Conservation (phyloP, 2,113 vertebrate genomes). For the Apteryx owenii region DNA sequence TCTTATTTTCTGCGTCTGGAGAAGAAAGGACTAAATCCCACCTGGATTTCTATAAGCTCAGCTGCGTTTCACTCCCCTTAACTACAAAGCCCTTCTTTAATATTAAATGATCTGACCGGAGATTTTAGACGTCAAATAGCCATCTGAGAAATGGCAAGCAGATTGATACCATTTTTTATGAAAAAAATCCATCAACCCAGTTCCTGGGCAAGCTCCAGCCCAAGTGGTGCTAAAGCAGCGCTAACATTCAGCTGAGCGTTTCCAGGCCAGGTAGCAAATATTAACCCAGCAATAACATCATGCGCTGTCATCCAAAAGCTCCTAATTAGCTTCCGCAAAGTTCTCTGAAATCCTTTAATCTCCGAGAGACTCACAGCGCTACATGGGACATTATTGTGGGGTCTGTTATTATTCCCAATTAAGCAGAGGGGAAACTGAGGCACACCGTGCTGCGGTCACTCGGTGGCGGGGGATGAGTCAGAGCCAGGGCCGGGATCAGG, state of each 20-base stretch:
- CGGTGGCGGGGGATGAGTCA: background rate
- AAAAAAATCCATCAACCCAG: background rate
- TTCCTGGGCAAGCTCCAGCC: background rate
- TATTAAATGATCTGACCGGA: background rate
- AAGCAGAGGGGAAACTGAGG: background rate
- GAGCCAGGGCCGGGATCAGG: background rate
- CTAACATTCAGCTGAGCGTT: background rate
- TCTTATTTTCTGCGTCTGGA: background rate
- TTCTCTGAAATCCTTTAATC: slow-evolving; percentile 18
- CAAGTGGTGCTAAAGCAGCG: background rate
- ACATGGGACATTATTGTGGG: background rate
- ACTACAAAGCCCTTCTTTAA: background rate
- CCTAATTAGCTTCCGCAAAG: slow-evolving; percentile 10
- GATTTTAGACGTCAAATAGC: background rate
- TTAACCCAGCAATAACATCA: background rate
- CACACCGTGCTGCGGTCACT: background rate
- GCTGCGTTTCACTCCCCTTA: background rate
- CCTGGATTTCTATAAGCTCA: background rate
- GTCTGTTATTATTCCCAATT: slow-evolving; percentile 27
- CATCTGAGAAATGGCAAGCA: background rate
- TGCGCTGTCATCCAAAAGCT: background rate
- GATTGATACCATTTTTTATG: background rate
- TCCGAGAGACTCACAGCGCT: background rate
- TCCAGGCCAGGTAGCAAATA: background rate
- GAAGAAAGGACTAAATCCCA: background rate